Conservation (phyloP, 2,797 vertebrate species). For the Pseudotriccus pelzelni region DNA sequence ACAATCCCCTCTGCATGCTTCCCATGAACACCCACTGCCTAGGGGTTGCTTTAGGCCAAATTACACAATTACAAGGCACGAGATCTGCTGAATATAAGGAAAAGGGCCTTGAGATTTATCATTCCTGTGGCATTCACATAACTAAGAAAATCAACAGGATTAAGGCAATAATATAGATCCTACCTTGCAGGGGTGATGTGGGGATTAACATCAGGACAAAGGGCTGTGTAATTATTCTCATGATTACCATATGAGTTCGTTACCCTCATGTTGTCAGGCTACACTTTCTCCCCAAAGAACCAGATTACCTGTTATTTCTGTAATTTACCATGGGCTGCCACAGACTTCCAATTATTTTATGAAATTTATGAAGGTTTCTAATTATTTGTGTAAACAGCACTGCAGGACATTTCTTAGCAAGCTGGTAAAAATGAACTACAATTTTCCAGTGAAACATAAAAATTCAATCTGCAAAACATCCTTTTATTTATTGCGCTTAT, state of each 20-base stretch:
- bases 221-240: background rate
- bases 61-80: background rate
- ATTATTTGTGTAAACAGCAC: background rate
- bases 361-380: background rate
- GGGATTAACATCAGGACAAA: constrained; percentile 44
- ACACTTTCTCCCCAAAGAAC: background rate
- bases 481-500: background rate
- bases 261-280: background rate
- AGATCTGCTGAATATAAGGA: constrained; percentile 26
- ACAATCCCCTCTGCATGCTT: background rate
- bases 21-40: background rate
- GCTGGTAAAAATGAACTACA: background rate
- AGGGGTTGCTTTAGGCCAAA: constrained; percentile 12
- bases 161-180: constrained; percentile 40
- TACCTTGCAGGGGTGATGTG: constrained; percentile 24
- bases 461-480: background rate
- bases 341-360: background rate
- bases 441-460: background rate
- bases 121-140: background rate
- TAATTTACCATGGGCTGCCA: background rate
- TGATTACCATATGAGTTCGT: background rate
- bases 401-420: background rate
- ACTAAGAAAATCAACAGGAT: constrained; percentile 46
- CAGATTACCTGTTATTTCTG: background rate
- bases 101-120: constrained; percentile 27